Percentiles rank a stretch among this genome's conserved stretches.
Conservation (phyloP, 2,888 invertebrate genomes). For the Acrobasis suavella region DNA sequence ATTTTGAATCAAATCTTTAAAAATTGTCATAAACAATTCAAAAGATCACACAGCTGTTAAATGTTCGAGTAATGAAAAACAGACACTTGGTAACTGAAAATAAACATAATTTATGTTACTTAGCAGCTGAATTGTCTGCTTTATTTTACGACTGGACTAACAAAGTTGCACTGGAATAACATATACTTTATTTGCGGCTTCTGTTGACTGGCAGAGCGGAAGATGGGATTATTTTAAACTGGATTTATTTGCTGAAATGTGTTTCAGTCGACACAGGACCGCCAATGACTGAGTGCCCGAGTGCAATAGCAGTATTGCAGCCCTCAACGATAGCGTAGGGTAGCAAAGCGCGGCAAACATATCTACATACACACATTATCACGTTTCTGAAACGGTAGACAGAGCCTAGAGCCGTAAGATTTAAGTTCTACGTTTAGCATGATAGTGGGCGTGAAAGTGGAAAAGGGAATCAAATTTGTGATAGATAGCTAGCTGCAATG, state of each 20-base stretch:
- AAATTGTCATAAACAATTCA: not conserved
- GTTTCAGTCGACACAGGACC: slow-evolving; percentile 9
- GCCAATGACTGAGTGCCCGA: not conserved
- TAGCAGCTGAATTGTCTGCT: slow-evolving; percentile 13
- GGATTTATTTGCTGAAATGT: slow-evolving; percentile 31
- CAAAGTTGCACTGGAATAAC: slow-evolving; percentile 23
- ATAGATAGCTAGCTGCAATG: no score
- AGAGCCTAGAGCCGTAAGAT: no score
- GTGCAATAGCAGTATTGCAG: no score
- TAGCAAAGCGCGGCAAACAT: no score
- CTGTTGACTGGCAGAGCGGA: slow-evolving; percentile 31
- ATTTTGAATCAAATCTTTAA: no score
- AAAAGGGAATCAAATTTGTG: no score
- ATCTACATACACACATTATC: no score
- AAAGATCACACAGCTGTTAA: slow-evolving; percentile 6
- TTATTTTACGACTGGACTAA: slow-evolving; percentile 20
- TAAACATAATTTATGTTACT: slow-evolving; percentile 8
- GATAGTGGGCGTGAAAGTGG: no score
- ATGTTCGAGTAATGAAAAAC: slow-evolving; percentile 11
- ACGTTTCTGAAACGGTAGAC: no score
- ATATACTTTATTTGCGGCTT: slow-evolving; percentile 31
- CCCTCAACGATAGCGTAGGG: no score
- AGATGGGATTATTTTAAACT: slow-evolving; percentile 36
- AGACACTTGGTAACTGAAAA: slow-evolving; percentile 4
- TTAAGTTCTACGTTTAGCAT: no score